Evolutionary conservation across 2,888 invertebrate genomes (phyloP), one percentile per base, ranked within the genome.

Genomic region (Drosophila maculinotata): DNA sequence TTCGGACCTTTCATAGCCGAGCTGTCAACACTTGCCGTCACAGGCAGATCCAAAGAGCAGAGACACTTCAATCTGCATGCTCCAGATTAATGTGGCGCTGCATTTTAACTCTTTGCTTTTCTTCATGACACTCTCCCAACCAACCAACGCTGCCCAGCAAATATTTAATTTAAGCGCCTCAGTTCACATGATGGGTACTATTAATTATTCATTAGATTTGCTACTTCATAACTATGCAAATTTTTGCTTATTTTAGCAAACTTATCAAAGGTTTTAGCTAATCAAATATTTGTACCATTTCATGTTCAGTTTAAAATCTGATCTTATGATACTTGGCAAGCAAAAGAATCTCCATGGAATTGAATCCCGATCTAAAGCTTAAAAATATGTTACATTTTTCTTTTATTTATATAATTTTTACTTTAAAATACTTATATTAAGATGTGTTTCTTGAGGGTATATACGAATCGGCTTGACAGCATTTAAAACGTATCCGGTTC

Each of bases 1-100:
- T 45, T 23, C 12, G 9, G 20, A 45, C 20, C 17, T 36, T 51
- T 35, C 67, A 10, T n/a, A 15, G 20, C 35, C 20, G 14, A 26
- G 23, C 30, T 8, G 31, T 7, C 54, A 36, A 17, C 49, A 58
- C 28, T 41, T 44, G 23, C 26, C 25, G 30, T 17, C 35, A 39
- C 48, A 17, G 48, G 10, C 54, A 54, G 38, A 17, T 25, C 15
- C 63, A 49, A 33, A 47, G 20, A 20, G 41, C 66, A 51, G 68
- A 59, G 76, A 69, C 80, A 81, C 80, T 81, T 85, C 79, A 81
- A 85, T 81, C 83, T 79, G 83, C 80, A 76, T 81, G 86, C 67
- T 66, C 86, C 78, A 85, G 79, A 81, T 82, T 81, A 69, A 79
- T 85, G 86, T 69, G 85, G 63, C 69, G 57, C 58, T 69, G 81